Percentiles rank a stretch among this genome's conserved stretches.
Conservation (phyloP, 2,797 vertebrate genomes). For the Leptodactylus fallax region DNA sequence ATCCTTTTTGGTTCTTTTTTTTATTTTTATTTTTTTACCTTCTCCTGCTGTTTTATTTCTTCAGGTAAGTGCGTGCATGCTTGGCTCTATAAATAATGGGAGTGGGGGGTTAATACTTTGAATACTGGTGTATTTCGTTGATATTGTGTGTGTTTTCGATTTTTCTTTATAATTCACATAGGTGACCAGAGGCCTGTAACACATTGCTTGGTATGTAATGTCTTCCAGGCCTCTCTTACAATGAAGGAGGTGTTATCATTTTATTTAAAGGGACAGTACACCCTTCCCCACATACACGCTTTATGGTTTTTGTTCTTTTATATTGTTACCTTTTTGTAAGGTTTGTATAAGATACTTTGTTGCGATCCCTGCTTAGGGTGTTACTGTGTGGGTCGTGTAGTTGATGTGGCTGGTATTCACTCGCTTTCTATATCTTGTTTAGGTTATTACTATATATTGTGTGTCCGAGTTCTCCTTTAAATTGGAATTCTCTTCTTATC, state of each 20-base stretch:
- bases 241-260: constrained; percentile 3
- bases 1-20: not conserved
- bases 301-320: not conserved
- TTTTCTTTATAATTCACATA: not conserved
- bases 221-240: constrained; percentile 30
- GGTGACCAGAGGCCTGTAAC: not conserved
- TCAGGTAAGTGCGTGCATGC: constrained; percentile 41
- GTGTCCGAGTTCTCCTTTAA: not conserved
- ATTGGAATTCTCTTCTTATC: not conserved
- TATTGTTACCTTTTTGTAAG: not conserved
- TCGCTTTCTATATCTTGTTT: not conserved
- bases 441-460: not conserved
- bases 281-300: not conserved
- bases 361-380: not conserved
- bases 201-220: constrained; percentile 10
- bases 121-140: not conserved
- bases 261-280: constrained; percentile 11
- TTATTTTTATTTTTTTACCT: not conserved
- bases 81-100: not conserved
- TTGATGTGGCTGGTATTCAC: not conserved
- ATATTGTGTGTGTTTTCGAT: not conserved
- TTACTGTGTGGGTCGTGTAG: too few species aligned
- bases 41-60: constrained; percentile 29
- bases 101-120: not conserved
- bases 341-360: not conserved